Evolutionary conservation across 1,140 invertebrate species (phyloP).

Genomic region (honey bee (Apis mellifera)): DNA sequence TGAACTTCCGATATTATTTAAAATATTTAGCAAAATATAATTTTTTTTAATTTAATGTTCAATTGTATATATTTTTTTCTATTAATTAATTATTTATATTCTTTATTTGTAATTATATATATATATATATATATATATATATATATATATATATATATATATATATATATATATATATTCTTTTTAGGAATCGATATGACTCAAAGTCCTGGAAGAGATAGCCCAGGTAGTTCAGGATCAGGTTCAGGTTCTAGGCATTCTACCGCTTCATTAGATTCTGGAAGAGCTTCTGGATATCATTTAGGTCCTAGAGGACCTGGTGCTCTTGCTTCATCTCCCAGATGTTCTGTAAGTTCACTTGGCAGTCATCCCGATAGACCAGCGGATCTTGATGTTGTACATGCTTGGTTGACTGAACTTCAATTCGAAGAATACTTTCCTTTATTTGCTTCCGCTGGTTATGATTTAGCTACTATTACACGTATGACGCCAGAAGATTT

Average conservation of each 20-base stretch:
- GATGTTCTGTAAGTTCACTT: constrained; percentile 89
- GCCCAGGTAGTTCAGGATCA: constrained; percentile 93
- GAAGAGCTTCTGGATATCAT: constrained; percentile 90
- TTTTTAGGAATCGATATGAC: constrained; percentile 84
- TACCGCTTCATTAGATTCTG: constrained; percentile 95
- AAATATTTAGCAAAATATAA: no score
- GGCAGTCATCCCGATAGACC: constrained; percentile 85
- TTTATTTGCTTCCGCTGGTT: constrained; percentile 96
- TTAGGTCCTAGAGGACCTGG: constrained; percentile 80
- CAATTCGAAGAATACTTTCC: constrained; percentile 98
- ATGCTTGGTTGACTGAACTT: constrained; percentile 96
- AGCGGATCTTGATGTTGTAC: constrained; percentile 92
- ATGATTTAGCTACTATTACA: constrained; percentile 98
- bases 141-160: no score
- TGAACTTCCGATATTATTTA: no score
- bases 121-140: no score
- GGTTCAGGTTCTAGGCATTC: constrained; percentile 94
- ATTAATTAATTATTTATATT: no score
- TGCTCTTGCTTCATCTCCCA: constrained; percentile 80
- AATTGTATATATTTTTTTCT: no score
- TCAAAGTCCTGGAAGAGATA: constrained; percentile 93
- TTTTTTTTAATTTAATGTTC: no score
- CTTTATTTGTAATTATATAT: no score
- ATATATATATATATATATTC: no score
- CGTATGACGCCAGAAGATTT: constrained; percentile 98